Evolutionary conservation across 2,888 invertebrate species (phyloP), one percentile per base, ranked within the genome.

Genomic region (Volucella inflata): DNA sequence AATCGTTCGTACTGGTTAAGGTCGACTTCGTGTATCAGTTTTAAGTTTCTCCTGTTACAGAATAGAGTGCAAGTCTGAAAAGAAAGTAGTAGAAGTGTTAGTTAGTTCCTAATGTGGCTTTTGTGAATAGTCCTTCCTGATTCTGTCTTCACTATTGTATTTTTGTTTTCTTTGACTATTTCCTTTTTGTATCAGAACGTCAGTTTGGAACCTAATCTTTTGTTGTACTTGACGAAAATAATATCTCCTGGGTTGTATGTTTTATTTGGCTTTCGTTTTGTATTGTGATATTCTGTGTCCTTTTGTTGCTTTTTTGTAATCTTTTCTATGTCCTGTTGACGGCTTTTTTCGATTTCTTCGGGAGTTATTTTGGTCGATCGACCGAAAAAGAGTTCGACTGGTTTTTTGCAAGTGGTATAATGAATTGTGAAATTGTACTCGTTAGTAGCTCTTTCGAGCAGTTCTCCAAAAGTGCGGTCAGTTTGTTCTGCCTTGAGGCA

Each of bases 11-110:
- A 71, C n/a, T 67, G 21, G 3, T 80, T 62, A 4, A 80, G 30
- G 36, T 79, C 65, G 17, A 87, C 68, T n/a, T 74, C 77, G 46
- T 87, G 87, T 1, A 87, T 83, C 71, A 48, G 76, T 38, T 65
- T 65, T 6, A 67, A 9, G 72, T 74, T 48, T 71, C 60, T 71
- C 60, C 59, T 59, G 8, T 59, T 48, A 36, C 30, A 8, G 44
- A n/a, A 16, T n/a, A 12, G n/a, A 68, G n/a, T 14, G 14, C 1
- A 55, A 8, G n/a, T 55, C 55, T 68, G 68, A 71, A 68, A 68
- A 55, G 8, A 68, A 60, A 21, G 55, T 48, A n/a, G 36, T 16
- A 64, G 14, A 14, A 12, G 3, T 46, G 4, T 21, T 16, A 48
- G 51, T 79, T 53, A 87, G 14, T 79, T 87, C 62, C 70, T 64